A percentile compares a stretch with the other conserved stretches of the same genome.
phyloP scores from a whole-genome alignment of 2,113 vertebrate species.

The Pandion haliaetus region DNA sequence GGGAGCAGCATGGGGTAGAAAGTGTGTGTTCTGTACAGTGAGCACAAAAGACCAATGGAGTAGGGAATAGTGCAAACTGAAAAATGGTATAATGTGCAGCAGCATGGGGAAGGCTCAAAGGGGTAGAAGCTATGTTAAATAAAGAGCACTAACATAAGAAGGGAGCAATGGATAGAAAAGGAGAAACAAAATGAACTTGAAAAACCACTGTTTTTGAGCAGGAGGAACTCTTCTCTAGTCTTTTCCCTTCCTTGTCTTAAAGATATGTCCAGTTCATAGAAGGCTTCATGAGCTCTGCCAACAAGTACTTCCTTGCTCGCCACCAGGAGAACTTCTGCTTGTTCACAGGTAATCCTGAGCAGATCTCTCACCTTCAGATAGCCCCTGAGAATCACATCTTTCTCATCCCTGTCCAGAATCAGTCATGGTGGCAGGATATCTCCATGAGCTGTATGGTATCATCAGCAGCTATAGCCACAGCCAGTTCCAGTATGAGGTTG shows the following conservation, averaged over 20 bases:
- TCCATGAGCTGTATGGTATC: constrained; percentile 59
- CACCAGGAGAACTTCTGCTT: constrained; percentile 77
- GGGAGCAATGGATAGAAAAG: not conserved
- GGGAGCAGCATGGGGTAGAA: not conserved
- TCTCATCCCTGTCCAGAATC: constrained; percentile 63
- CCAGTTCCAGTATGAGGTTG: constrained; percentile 42
- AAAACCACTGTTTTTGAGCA: not conserved
- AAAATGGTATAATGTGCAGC: not conserved
- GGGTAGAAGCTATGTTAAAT: not conserved
- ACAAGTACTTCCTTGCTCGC: constrained; percentile 72
- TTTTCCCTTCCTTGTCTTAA: not conserved
- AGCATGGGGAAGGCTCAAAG: not conserved
- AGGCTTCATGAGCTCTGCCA: constrained; percentile 73
- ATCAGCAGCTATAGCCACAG: constrained; percentile 56
- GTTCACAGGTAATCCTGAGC: constrained; percentile 72
- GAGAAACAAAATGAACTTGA: not conserved
- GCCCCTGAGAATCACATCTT: constrained; percentile 54
- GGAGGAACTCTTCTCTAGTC: not conserved
- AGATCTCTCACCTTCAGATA: constrained; percentile 53
- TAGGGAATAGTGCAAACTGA: not conserved
- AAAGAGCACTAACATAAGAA: not conserved
- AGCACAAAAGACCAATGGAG: not conserved
- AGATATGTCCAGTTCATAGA: constrained; percentile 57
- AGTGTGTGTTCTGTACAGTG: not conserved
- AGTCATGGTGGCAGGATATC: constrained; percentile 70